phyloP scores from a whole-genome alignment of 1,140 invertebrate genomes.

The Platyscapa corneri region DNA sequence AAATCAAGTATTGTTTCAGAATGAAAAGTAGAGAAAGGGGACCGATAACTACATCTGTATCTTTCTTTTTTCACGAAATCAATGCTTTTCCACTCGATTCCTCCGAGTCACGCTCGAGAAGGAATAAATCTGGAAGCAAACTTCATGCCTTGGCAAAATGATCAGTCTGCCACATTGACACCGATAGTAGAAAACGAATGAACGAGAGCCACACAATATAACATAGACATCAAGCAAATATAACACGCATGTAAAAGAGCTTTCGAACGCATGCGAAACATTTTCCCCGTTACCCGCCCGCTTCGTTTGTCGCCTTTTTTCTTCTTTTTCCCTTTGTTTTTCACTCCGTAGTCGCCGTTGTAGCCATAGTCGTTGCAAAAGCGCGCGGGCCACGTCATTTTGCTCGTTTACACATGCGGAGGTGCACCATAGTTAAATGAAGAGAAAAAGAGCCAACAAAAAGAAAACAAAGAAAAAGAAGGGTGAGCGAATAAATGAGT shows the following conservation, averaged over 20 bases:
- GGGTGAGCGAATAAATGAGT: background rate
- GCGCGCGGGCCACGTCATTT: slow-evolving; percentile 31
- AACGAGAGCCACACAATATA: background rate
- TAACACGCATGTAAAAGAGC: background rate
- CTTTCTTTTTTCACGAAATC: slow-evolving; percentile 33
- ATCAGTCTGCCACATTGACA: slow-evolving; percentile 26
- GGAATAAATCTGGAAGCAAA: slow-evolving; percentile 32
- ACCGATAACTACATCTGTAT: background rate
- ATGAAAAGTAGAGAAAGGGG: background rate
- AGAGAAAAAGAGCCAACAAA: slow-evolving; percentile 53
- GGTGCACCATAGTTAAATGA: slow-evolving; percentile 53
- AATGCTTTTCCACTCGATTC: slow-evolving; percentile 50
- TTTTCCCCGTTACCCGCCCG: background rate
- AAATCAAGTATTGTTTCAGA: background rate
- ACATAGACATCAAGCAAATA: background rate
- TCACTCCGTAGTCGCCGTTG: background rate
- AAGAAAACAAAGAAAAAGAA: slow-evolving; percentile 24
- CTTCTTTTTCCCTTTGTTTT: slow-evolving; percentile 3
- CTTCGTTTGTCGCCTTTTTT: slow-evolving; percentile 19
- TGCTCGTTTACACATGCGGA: slow-evolving; percentile 42
- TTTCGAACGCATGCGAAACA: slow-evolving; percentile 25
- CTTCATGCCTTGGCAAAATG: slow-evolving; percentile 29
- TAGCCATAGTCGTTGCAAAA: slow-evolving; percentile 4
- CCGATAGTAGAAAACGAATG: slow-evolving; percentile 6
- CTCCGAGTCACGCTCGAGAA: slow-evolving; percentile 43